Evolutionary conservation across 2,888 invertebrate genomes (phyloP), one percentile per base, ranked within the genome.

Genomic region (Sarcophaga variegata): DNA sequence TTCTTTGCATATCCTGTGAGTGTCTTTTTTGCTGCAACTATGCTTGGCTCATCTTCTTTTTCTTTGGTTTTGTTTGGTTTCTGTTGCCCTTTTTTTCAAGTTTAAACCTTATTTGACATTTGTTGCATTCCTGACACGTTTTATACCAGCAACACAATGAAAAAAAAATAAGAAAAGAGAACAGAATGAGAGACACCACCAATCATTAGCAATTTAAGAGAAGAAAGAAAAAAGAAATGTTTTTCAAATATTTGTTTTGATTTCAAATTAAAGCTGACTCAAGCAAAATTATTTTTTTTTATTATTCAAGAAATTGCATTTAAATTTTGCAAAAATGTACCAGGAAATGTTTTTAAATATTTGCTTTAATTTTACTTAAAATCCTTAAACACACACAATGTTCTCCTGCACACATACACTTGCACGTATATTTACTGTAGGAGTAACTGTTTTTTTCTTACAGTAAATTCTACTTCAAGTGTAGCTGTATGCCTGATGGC

Each of bases 81-180:
- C 37, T 1, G 1, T 6, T 37, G 6, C 8, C 8, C 8, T 37
- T 37, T 37, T 37, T 8, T 37, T 37, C 37, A 78, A 72, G 17
- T 20, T 77, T 37, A 47, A 59, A 78, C 60, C 49, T 45, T 67
- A 62, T 78, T 69, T 74, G 74, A 77, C 75, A 87, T 87, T 88
- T 88, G 87, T 84, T 82, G 88, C 82, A 86, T 88, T 81, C 81
- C 66, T 67, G 78, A 74, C 87, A 88, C 86, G 85, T 88, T 79
- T 85, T 70, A 54, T 27, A 60, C 1, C 37, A 37, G 8, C 37
- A 37, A 37, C 2, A 37, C 37, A 37, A 37, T 37, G 37, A 22
- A 5, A 72, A 63, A 49, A 74, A 70, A 37, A 37, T 37, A 2
- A 2, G 37, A 8, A 37, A 10, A 37, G 37, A 37, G 37, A 37